These are phyloP conservation scores for Scaptomyza pallida DNA, from an alignment of 1,140 invertebrate genomes.

Conservation along the genomic window DNA sequence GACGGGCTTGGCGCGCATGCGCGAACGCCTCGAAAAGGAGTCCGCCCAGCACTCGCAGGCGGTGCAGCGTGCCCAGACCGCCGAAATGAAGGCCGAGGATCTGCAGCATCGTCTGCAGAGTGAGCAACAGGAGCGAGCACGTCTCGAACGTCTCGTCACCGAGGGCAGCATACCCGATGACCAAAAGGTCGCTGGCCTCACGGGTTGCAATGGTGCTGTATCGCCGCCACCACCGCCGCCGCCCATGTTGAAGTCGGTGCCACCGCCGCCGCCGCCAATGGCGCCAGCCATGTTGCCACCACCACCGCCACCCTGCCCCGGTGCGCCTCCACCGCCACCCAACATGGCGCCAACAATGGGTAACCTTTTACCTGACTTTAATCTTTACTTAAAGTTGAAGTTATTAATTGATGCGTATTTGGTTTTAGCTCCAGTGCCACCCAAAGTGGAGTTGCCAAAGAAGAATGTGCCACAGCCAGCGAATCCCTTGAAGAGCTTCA, in stretches of 20 bases:
- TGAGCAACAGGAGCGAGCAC: conserved; percentile 91
- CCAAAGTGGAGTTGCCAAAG: conserved; percentile 85
- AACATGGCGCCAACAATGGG: conserved; percentile 83
- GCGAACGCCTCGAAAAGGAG: conserved; percentile 95
- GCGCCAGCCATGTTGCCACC: conserved; percentile 84
- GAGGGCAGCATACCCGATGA: conserved; percentile 96
- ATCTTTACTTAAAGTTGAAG: neutral
- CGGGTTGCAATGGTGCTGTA: conserved; percentile 78
- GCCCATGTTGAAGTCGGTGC: conserved; percentile 86
- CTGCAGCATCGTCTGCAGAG: conserved; percentile 90
- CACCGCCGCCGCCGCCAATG: conserved; percentile 85
- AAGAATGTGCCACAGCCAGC: conserved; percentile 95
- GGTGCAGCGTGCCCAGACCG: conserved; percentile 90
- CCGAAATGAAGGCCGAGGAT: conserved; percentile 90
- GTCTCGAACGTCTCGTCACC: conserved; percentile 93
- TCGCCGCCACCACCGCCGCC: conserved; percentile 87
- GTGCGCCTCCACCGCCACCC: conserved; percentile 84
- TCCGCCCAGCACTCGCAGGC: conserved; percentile 94
- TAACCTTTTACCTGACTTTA: conserved; percentile 28
- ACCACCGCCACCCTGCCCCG: conserved; percentile 85
- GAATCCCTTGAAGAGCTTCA: conserved; percentile 97
- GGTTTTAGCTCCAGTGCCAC: conserved; percentile 84
- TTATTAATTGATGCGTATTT: neutral
- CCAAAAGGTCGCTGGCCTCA: conserved; percentile 89
- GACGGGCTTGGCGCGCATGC: conserved; percentile 91